These are phyloP conservation scores for Coracias cyanogaster DNA, from an alignment of 2,797 vertebrate genomes.

Conservation along the genomic window DNA sequence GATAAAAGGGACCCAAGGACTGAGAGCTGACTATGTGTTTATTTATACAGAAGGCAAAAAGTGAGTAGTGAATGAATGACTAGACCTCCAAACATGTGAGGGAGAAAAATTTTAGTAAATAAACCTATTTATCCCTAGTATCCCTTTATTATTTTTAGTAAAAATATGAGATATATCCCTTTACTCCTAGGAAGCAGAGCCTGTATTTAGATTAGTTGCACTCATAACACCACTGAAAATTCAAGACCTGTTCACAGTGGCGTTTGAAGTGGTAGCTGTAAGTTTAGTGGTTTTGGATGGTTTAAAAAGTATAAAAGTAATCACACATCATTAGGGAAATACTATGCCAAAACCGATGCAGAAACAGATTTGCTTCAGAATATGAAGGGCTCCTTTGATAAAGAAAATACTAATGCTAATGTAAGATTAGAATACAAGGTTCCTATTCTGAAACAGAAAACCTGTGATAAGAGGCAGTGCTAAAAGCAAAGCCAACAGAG, in stretches of 20 bases:
- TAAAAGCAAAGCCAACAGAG: conserved; percentile 10
- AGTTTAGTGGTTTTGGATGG: background rate
- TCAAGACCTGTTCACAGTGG: background rate
- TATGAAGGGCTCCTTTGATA: conserved; percentile 15
- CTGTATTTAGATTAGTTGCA: background rate
- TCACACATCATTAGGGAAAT: background rate
- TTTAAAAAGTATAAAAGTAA: background rate
- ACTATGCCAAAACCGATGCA: background rate
- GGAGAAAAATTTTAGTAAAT: background rate
- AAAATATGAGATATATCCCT: background rate
- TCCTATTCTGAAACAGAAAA: conserved; percentile 35
- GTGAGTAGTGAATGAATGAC: background rate
- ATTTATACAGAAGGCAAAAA: background rate
- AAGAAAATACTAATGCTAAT: background rate
- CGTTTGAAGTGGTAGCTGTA: background rate
- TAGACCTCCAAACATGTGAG: background rate
- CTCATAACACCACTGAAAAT: background rate
- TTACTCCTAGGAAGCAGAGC: conserved; percentile 3
- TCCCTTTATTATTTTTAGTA: background rate
- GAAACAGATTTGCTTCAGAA: conserved; percentile 9
- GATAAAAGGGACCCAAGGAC: background rate
- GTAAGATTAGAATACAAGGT: background rate
- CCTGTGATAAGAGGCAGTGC: background rate
- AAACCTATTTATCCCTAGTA: background rate
- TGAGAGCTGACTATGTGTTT: background rate